These are phyloP conservation scores for Alviniconcha marisindica DNA, from an alignment of 1,140 invertebrate genomes.

Conservation along the genomic window DNA sequence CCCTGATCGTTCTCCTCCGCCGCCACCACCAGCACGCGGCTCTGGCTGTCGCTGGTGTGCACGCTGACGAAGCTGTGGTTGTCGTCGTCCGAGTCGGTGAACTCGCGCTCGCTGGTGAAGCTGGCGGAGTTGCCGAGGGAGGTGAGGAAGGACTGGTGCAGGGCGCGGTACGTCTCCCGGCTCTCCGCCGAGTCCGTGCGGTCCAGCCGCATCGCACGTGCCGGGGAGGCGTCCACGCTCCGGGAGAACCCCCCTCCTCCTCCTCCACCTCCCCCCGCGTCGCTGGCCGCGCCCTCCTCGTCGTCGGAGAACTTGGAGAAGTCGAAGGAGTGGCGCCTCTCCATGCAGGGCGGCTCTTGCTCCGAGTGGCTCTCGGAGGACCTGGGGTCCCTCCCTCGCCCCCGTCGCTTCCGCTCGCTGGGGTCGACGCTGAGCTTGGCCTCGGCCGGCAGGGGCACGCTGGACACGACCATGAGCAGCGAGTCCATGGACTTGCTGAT, in stretches of 20 bases:
- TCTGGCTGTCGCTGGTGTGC: neutral
- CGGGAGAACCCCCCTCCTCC: neutral
- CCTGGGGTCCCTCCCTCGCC: neutral
- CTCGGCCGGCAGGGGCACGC: conserved; percentile 30
- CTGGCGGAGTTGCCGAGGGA: conserved; percentile 14
- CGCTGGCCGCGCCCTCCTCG: conserved; percentile 4
- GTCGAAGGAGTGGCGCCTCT: conserved; percentile 29
- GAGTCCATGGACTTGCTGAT: conserved; percentile 45
- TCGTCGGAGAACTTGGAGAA: conserved; percentile 13
- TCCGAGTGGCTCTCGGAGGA: neutral
- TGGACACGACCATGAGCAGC: conserved; percentile 42
- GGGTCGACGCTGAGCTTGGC: neutral
- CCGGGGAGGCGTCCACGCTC: conserved; percentile 30
- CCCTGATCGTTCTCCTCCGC: neutral
- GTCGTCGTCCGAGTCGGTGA: conserved; percentile 26
- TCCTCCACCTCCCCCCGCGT: neutral
- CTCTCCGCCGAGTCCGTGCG: conserved; percentile 19
- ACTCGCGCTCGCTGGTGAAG: conserved; percentile 6
- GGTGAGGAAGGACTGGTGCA: neutral
- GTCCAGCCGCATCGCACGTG: neutral
- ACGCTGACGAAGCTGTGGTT: neutral
- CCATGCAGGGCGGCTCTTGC: conserved; percentile 2
- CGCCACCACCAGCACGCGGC: neutral
- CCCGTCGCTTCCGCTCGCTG: neutral
- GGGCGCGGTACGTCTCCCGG: neutral